Base-by-base conservation (phyloP, 2,113 vertebrate species). In the Pica pica region DNA sequence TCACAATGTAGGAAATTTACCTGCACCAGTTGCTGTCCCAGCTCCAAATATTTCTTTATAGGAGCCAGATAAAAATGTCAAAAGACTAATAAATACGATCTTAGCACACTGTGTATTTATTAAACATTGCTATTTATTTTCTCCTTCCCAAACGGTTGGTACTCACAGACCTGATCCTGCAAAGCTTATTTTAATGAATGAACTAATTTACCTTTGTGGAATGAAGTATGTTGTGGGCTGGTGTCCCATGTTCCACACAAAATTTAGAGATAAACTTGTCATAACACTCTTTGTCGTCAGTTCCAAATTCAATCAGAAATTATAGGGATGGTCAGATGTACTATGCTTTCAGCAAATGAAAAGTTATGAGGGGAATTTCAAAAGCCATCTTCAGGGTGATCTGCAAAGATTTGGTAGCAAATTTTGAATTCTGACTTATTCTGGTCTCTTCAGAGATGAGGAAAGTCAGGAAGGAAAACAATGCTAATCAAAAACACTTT, bases 1-100 rank as follows among this genome's bases (percentile, higher is more conserved):
- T 95, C 95, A 94, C 88, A 98, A 95, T 84, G 90, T 97, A 97
- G 95, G 96, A 98, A 97, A 95, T 98, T 97, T 98, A 98, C 98
- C 98, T 98, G 98, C 96, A 94, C 77, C 74, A 75, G 77, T 95
- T 96, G 87, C 71, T 97, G 94, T 97, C 97, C 88, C 85, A 93
- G 84, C 85, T 97, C 97, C 97, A 97, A 96, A 95, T 82, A 69
- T 78, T 97, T 97, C 96, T 97, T 98, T 97, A 96, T 91, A 97
- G 88, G 94, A 97, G 95, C 22, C 95, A 96, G 96, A 96, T 91
- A 95, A 98, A 97, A 97, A 96, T 80, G 97, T 97, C 97, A 95
- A 95, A 98, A 97, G 90, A 94, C 93, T 93, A 97, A 96, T 97
- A 97, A 98, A 95, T 84, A 67, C 46, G 89, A 65, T 94, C 96